Percentiles rank a stretch among this genome's conserved stretches.
Conservation (phyloP, 2,797 vertebrate genomes). For the Dicrostonyx torquatus region DNA sequence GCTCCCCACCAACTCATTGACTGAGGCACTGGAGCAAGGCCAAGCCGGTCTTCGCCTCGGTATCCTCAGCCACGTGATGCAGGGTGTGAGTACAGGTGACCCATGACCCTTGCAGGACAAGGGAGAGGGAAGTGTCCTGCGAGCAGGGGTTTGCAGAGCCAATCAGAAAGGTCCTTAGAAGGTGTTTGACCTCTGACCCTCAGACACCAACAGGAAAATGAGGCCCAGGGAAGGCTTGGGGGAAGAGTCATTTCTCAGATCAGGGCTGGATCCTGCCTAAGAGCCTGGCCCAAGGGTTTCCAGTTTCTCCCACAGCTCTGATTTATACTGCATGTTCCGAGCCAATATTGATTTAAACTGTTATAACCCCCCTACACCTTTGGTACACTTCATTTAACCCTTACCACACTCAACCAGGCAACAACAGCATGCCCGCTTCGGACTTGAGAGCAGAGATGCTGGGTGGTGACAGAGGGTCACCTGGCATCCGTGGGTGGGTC, state of each 20-base stretch:
- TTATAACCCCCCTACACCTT: not conserved
- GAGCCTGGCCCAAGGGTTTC: not conserved
- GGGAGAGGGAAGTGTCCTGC: not conserved
- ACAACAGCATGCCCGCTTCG: not conserved
- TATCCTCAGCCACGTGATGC: not conserved
- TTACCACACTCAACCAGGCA: not conserved
- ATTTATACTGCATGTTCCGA: conserved; percentile 34
- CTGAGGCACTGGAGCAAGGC: not conserved
- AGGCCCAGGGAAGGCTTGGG: not conserved
- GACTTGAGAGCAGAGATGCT: not conserved
- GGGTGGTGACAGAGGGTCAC: not conserved
- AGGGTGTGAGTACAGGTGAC: not conserved
- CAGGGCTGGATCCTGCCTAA: not conserved
- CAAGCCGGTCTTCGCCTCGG: not conserved
- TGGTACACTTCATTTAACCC: not conserved
- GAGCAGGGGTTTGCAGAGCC: not conserved
- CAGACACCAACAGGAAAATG: not conserved
- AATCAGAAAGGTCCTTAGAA: not conserved
- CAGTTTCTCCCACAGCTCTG: not conserved
- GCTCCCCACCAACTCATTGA: not conserved
- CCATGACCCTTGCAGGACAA: not conserved
- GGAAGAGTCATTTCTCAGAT: not conserved
- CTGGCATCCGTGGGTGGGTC: not conserved
- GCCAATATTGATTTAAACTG: not conserved
- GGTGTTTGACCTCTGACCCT: not conserved